Conservation (phyloP, 2,888 invertebrate species). For the Seira ritae region DNA sequence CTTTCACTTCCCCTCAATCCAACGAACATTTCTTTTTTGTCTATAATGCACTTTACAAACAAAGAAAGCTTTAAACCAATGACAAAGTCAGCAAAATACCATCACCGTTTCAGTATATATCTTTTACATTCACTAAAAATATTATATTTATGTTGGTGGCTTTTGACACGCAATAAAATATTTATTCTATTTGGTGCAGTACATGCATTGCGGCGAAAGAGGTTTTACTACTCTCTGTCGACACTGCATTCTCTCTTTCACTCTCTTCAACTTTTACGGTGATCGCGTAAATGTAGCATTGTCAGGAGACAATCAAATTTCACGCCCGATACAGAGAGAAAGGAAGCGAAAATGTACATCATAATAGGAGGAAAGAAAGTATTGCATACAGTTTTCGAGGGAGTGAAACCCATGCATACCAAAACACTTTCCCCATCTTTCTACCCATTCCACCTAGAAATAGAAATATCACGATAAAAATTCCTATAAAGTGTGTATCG, state of each 20-base stretch:
- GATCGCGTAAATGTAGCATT: conserved; percentile 21
- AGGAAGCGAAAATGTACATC: not conserved
- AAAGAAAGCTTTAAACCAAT: too few species aligned
- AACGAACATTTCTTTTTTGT: too few species aligned
- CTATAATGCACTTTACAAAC: too few species aligned
- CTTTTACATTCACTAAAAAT: too few species aligned
- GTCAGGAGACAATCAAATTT: conserved; percentile 69
- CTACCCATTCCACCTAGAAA: not conserved
- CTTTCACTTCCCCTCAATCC: conserved; percentile 6
- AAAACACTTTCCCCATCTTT: not conserved
- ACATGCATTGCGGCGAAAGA: not conserved
- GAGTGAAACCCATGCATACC: conserved; percentile 15
- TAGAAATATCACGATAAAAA: not conserved
- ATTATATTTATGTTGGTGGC: not conserved
- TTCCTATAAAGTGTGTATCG: not conserved
- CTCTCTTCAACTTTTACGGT: conserved; percentile 2
- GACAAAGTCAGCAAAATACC: too few species aligned
- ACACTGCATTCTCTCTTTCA: not conserved
- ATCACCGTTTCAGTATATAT: too few species aligned
- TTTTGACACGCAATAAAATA: conserved; percentile 1
- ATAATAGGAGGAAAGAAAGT: not conserved
- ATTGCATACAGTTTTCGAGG: not conserved
- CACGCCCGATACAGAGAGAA: conserved; percentile 52
- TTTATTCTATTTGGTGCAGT: not conserved
- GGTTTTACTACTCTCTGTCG: not conserved